Percentiles rank a stretch among this genome's conserved stretches.
These are phyloP conservation scores for Centropyge bicolor DNA, from an alignment of 2,797 vertebrate species.

Conservation along the genomic window DNA sequence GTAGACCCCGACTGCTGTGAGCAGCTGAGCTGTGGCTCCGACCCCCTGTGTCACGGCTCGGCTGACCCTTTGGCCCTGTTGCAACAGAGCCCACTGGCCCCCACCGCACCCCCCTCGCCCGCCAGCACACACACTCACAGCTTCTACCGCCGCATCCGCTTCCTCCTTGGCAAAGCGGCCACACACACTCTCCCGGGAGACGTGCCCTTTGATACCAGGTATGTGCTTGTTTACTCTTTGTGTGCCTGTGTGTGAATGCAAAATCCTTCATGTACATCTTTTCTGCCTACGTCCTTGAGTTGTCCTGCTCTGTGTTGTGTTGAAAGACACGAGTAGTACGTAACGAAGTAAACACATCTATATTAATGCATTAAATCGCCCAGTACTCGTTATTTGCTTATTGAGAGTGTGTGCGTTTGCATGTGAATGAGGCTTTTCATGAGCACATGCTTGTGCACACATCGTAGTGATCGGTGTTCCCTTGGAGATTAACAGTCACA, in stretches of 20 bases:
- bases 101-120: conserved; percentile 77
- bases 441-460: conserved; percentile 40
- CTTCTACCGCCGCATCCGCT: conserved; percentile 93
- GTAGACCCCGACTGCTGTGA: conserved; percentile 96
- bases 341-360: conserved; percentile 40
- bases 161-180: conserved; percentile 93
- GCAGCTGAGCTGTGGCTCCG: conserved; percentile 91
- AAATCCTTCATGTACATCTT: conserved; percentile 44
- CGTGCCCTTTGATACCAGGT: conserved; percentile 94
- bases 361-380: conserved; percentile 42
- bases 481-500: conserved; percentile 33
- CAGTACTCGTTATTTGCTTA: conserved; percentile 54
- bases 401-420: conserved; percentile 32
- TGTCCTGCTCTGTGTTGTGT: conserved; percentile 2
- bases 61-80: conserved; percentile 94
- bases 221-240: conserved; percentile 65
- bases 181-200: conserved; percentile 94
- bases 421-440: conserved; percentile 41
- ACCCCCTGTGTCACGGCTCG: conserved; percentile 94
- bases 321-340: conserved; percentile 25
- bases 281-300: conserved; percentile 47
- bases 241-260: conserved; percentile 30
- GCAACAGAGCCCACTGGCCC: conserved; percentile 87
- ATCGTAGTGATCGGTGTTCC: conserved; percentile 44
- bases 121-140: conserved; percentile 79